These are phyloP conservation scores for Laterallus jamaicensis DNA, from an alignment of 2,113 vertebrate species.

Conservation along the genomic window DNA sequence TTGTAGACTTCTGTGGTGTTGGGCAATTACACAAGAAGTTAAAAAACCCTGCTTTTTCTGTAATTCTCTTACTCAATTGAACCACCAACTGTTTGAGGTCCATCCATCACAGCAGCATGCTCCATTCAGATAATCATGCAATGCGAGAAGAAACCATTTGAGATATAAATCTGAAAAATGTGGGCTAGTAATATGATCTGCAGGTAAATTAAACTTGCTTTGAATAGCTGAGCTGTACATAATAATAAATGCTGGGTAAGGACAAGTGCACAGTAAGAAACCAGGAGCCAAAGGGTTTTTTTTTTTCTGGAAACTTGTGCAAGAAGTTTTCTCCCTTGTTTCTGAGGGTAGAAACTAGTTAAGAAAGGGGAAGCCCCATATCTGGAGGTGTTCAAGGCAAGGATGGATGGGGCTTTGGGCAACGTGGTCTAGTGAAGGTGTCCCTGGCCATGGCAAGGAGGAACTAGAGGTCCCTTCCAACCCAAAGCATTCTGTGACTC, in stretches of 20 bases:
- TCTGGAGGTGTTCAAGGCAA: no score
- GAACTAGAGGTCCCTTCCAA: no score
- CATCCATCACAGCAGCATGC: background rate
- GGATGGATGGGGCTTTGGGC: no score
- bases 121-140: background rate
- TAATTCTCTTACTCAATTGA: background rate
- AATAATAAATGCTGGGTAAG: background rate
- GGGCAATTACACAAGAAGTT: background rate
- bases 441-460: no score
- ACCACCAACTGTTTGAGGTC: background rate
- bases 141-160: background rate
- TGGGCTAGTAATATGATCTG: background rate
- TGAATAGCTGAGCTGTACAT: slow-evolving; percentile 1
- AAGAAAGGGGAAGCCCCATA: background rate
- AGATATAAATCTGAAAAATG: background rate
- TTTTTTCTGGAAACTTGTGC: background rate
- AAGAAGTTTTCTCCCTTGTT: background rate
- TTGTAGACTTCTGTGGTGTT: background rate
- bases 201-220: slow-evolving; percentile 38
- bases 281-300: background rate
- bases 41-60: background rate
- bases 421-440: no score
- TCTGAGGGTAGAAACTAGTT: background rate
- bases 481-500: no score
- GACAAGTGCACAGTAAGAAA: background rate